A percentile compares a stretch with the other conserved stretches of the same genome.
These are phyloP conservation scores for Pterocles gutturalis DNA, from an alignment of 2,113 vertebrate species.

Conservation along the genomic window DNA sequence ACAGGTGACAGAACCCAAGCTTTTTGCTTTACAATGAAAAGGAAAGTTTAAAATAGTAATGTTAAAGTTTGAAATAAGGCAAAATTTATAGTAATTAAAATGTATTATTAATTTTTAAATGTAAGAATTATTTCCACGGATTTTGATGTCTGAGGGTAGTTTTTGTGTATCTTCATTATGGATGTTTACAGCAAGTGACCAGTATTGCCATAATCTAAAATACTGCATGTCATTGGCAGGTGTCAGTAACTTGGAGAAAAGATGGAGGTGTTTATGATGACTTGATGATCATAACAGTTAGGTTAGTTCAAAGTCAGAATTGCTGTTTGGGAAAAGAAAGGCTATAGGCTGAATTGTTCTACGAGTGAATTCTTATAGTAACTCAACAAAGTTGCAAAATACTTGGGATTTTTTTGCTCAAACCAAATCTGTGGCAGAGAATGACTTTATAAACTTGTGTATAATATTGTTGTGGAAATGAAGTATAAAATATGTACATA, in stretches of 20 bases:
- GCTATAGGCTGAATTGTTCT: background rate
- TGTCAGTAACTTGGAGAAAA: background rate
- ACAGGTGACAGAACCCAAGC: background rate
- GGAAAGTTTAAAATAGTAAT: background rate
- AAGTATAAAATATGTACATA: background rate
- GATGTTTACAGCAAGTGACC: background rate
- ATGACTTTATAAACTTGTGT: background rate
- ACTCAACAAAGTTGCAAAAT: background rate
- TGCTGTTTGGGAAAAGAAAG: background rate
- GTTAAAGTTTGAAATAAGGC: background rate
- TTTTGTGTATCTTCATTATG: background rate
- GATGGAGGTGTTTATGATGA: background rate
- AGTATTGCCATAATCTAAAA: background rate
- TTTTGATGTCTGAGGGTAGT: background rate
- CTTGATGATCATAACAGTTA: background rate
- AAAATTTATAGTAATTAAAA: background rate
- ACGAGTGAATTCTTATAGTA: background rate
- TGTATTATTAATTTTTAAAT: background rate
- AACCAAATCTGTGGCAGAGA: background rate
- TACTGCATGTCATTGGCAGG: background rate
- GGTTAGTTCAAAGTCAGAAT: background rate
- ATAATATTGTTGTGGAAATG: background rate
- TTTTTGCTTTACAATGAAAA: background rate
- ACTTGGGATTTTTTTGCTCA: background rate
- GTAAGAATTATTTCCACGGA: background rate